A percentile compares a stretch with the other conserved stretches of the same genome.
Conservation (phyloP, 2,113 vertebrate genomes). For the Collichthys lucidus region DNA sequence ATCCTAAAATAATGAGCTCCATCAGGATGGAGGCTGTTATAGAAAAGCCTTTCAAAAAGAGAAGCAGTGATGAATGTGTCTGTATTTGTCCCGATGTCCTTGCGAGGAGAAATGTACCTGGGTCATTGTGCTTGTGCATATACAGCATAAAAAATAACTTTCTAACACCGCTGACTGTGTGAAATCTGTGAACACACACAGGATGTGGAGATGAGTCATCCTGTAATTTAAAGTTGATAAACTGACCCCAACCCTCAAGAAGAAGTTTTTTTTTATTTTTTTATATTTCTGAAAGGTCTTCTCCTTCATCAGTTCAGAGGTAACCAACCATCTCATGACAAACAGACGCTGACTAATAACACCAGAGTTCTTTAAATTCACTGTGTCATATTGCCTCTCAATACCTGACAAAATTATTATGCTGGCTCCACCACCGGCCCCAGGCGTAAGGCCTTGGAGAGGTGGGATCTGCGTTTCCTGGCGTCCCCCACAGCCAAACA, state of each 20-base stretch:
- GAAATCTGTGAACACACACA: too few relatives aligned
- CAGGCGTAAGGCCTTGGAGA: neutral
- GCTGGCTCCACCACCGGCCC: neutral
- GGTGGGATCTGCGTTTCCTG: neutral
- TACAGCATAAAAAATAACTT: neutral
- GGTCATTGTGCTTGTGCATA: neutral
- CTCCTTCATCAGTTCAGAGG: neutral
- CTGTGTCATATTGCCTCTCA: neutral
- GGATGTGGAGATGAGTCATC: too few relatives aligned
- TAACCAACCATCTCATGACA: neutral
- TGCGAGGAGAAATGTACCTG: neutral
- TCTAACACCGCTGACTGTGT: too few relatives aligned
- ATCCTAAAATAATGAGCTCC: conserved; percentile 48
- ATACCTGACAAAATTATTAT: neutral
- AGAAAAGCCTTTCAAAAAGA: neutral
- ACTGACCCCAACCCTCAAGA: neutral
- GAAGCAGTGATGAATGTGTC: neutral
- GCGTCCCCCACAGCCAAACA: neutral
- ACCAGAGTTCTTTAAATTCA: neutral
- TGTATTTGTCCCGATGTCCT: neutral
- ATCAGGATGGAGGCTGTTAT: too few relatives aligned
- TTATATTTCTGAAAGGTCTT: too few relatives aligned
- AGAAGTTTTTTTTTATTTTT: too few relatives aligned
- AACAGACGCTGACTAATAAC: neutral
- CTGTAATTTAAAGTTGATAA: neutral